These are phyloP conservation scores for Cheiracanthium punctorium DNA, from an alignment of 2,888 invertebrate genomes.

Conservation along the genomic window DNA sequence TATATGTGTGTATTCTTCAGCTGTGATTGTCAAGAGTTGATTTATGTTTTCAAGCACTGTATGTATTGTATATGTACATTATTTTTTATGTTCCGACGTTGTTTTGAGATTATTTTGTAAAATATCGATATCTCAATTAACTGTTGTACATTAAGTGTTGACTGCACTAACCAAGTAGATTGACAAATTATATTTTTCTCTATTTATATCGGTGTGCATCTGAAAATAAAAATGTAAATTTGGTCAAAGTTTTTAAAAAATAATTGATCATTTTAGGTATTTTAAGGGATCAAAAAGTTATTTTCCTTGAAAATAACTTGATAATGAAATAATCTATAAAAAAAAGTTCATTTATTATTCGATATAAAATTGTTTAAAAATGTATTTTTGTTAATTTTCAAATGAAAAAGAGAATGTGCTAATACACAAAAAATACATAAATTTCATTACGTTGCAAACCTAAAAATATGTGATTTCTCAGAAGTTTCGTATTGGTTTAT, in stretches of 20 bases:
- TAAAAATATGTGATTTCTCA: too few relatives aligned
- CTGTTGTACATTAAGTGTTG: slow-evolving; percentile 50
- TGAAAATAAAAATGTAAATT: background rate
- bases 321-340: background rate
- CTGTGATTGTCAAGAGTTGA: slow-evolving; percentile 41
- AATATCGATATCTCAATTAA: slow-evolving; percentile 33
- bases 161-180: slow-evolving; percentile 27
- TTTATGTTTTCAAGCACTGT: slow-evolving; percentile 44
- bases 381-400: background rate
- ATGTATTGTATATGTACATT: slow-evolving; percentile 53
- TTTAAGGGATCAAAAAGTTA: background rate
- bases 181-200: slow-evolving; percentile 11
- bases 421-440: background rate
- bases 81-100: slow-evolving; percentile 34
- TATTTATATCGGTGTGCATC: background rate
- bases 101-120: slow-evolving; percentile 57
- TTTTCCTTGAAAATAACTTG: background rate
- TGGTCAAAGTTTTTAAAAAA: background rate
- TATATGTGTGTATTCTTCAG: slow-evolving; percentile 50
- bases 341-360: background rate
- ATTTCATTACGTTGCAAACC: background rate
- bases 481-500: too few relatives aligned
- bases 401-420: background rate
- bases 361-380: background rate
- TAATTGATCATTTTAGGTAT: background rate